A percentile compares a stretch with the other conserved stretches of the same genome.
Conservation (phyloP, 1,140 invertebrate species). For the Laupala kohalensis region DNA sequence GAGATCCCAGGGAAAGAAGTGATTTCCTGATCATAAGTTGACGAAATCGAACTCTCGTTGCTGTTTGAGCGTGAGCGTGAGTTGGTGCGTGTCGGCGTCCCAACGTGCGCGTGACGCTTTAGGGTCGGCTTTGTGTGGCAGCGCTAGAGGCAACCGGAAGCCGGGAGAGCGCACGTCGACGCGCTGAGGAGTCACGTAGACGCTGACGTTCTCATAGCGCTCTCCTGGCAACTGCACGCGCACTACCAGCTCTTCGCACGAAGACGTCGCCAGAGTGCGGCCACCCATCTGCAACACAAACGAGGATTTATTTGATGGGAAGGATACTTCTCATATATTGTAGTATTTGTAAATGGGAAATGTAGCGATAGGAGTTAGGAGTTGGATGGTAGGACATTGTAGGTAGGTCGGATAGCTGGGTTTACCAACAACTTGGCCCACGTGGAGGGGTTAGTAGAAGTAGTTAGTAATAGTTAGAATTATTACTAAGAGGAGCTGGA, state of each 20-base stretch:
- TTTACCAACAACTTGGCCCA: no score
- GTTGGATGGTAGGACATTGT: no score
- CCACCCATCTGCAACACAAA: constrained; percentile 64
- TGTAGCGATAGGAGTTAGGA: no score
- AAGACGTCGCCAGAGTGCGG: constrained; percentile 65
- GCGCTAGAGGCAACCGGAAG: constrained; percentile 55
- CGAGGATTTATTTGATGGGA: no score
- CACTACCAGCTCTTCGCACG: constrained; percentile 74
- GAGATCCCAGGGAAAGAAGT: no score
- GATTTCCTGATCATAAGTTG: constrained; percentile 81
- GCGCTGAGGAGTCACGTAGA: constrained; percentile 53
- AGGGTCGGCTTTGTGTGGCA: constrained; percentile 67
- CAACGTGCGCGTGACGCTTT: constrained; percentile 66
- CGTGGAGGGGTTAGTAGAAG: no score
- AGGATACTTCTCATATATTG: no score
- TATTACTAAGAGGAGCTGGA: no score
- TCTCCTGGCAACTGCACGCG: constrained; percentile 60
- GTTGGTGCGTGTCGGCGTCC: constrained; percentile 47
- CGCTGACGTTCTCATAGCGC: constrained; percentile 44
- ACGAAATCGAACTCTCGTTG: constrained; percentile 64
- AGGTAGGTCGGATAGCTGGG: no score
- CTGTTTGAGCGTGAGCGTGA: constrained; percentile 55
- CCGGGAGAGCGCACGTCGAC: constrained; percentile 47
- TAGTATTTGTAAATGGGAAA: no score
- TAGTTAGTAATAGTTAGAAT: no score